Conservation (phyloP, 2,113 vertebrate genomes). For the Enhydra lutris region DNA sequence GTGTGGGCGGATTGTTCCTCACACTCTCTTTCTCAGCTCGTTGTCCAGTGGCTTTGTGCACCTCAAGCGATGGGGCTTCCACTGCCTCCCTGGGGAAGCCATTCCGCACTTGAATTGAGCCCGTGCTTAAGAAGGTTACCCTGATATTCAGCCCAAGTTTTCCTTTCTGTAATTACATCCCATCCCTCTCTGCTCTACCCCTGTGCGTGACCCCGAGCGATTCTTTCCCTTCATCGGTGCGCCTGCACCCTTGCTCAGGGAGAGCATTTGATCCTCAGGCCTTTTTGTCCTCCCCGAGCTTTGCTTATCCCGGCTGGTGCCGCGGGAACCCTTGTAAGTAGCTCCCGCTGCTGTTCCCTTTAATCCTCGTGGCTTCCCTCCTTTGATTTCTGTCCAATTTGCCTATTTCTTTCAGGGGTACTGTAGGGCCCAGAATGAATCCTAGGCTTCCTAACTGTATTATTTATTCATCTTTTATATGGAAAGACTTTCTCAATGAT, state of each 20-base stretch:
- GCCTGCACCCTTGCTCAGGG: constrained; percentile 63
- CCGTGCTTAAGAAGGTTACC: constrained; percentile 40
- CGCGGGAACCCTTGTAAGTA: constrained; percentile 61
- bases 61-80: constrained; percentile 76
- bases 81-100: constrained; percentile 72
- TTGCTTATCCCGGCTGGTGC: constrained; percentile 66
- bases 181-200: constrained; percentile 58
- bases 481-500: constrained; percentile 57
- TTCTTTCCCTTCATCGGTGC: constrained; percentile 69
- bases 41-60: constrained; percentile 73
- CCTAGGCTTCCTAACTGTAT: constrained; percentile 34
- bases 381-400: constrained; percentile 76
- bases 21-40: constrained; percentile 65
- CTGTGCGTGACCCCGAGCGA: constrained; percentile 60
- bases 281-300: constrained; percentile 63
- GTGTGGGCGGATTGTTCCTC: constrained; percentile 61
- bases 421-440: constrained; percentile 60
- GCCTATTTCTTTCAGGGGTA: constrained; percentile 73
- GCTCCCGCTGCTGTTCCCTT: constrained; percentile 60
- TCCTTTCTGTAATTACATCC: constrained; percentile 78
- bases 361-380: constrained; percentile 62
- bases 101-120: constrained; percentile 23
- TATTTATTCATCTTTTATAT: constrained; percentile 66
- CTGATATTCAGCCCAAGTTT: constrained; percentile 65
- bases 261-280: constrained; percentile 68